Evolutionary conservation across 2,888 invertebrate species (phyloP).

Genomic region (Drosophila kanekoi): DNA sequence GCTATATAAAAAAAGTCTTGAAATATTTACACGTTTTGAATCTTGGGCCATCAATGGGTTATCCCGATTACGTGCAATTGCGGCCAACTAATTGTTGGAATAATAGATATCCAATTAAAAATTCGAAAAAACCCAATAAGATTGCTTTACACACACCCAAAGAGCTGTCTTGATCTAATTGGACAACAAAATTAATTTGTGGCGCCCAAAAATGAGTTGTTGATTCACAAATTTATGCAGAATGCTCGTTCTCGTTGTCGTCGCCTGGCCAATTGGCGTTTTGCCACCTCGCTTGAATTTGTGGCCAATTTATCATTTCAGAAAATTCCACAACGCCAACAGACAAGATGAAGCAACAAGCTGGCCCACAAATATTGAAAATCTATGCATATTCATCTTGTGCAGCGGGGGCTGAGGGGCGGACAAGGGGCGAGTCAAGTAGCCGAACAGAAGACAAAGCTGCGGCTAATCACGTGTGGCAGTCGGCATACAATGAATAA

Average conservation of each 20-base stretch:
- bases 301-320: slow-evolving; percentile 77
- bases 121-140: slow-evolving; percentile 27
- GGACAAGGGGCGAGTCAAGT: slow-evolving; percentile 3
- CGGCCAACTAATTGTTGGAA: not conserved
- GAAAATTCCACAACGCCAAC: slow-evolving; percentile 68
- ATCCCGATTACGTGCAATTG: slow-evolving; percentile 16
- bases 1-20: slow-evolving; percentile 1
- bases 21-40: not conserved
- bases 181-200: slow-evolving; percentile 73
- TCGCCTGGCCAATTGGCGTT: slow-evolving; percentile 66
- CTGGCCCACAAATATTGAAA: slow-evolving; percentile 51
- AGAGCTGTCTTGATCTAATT: slow-evolving; percentile 53
- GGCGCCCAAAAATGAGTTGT: slow-evolving; percentile 72
- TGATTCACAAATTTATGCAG: slow-evolving; percentile 72
- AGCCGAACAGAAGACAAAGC: slow-evolving; percentile 61
- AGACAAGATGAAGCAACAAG: slow-evolving; percentile 58
- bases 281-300: slow-evolving; percentile 73
- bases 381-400: slow-evolving; percentile 65
- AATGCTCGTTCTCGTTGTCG: slow-evolving; percentile 55
- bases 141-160: slow-evolving; percentile 34
- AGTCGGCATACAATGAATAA: slow-evolving; percentile 51
- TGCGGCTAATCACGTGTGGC: slow-evolving; percentile 72
- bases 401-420: slow-evolving; percentile 12
- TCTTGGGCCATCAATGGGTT: slow-evolving; percentile 1
- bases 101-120: slow-evolving; percentile 43